Base-by-base conservation (phyloP, 2,113 vertebrate species). In the Zingel zingel region DNA sequence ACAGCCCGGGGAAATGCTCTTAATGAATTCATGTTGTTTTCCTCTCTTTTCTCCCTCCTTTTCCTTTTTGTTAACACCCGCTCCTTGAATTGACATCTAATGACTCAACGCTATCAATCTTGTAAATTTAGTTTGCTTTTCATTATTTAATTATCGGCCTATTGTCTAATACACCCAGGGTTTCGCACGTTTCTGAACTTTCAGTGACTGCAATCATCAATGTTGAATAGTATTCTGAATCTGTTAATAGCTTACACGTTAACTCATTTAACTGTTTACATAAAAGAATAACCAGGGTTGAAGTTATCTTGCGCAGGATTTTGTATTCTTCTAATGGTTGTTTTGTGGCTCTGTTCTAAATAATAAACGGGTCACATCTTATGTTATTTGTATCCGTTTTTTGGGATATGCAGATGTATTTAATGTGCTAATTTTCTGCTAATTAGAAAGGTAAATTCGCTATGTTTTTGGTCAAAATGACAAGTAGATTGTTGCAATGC, bases 1-100 rank as follows among this genome's bases (percentile, higher is more conserved):
- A 27, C 77, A 69, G 54, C 77, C 76, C 53, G 50, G 50, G 65
- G 59, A 82, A 51, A 68, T 19, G 27, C 79, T 64, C 71, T 25
- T 53, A 70, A 77, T 77, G 50, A 78, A 79, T 79, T 77, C n/a
- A 56, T 61, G 50, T 84, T 86, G 84, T 62, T 33, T 61, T 65
- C 33, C 11, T 19, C 16, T n/a, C 43, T 47, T 70, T 48, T 23
- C 4, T 21, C 43, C 6, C 27, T 48, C 61, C 11, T 33, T 57
- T 56, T 43, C 8, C 5, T 39, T 53, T 13, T 19, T 12, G 4
- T 50, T 56, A 13, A 30, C 45, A 56, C 11, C 47, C 4, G 4
- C 39, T 39, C 16, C 36, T 14, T 23, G 39, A 63, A 56, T 36
- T 21, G 0, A 23, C 6, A 23, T 15, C 3, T 21, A 39, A 11